A percentile compares a stretch with the other conserved stretches of the same genome.
phyloP scores from a whole-genome alignment of 2,113 vertebrate species.

The Gymnorhina tibicen region DNA sequence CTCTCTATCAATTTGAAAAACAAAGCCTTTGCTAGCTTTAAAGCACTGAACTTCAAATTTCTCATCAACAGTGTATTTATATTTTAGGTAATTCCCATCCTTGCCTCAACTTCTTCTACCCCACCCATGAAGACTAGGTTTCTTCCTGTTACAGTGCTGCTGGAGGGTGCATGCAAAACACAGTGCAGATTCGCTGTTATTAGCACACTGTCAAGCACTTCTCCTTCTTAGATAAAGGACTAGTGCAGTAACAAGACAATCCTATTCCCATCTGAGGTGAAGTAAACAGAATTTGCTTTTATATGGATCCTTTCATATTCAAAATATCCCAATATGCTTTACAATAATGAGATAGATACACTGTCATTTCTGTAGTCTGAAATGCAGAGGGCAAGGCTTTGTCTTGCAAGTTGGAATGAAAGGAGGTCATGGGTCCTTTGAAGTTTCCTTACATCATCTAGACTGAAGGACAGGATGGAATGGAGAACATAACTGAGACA shows the following conservation, averaged over 20 bases:
- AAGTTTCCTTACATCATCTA: slow-evolving; percentile 9
- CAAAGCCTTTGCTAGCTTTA: neutral
- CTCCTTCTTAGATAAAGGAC: neutral
- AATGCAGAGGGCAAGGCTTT: neutral
- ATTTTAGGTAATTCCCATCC: neutral
- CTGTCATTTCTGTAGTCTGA: neutral
- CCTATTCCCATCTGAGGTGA: neutral
- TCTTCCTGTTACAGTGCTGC: neutral
- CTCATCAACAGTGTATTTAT: neutral
- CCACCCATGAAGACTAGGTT: neutral
- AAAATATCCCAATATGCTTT: slow-evolving; percentile 16
- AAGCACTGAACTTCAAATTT: neutral
- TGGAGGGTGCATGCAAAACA: neutral
- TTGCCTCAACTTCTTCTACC: neutral
- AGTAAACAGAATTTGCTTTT: slow-evolving; percentile 5
- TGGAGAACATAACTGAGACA: neutral
- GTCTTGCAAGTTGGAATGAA: neutral
- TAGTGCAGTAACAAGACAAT: neutral
- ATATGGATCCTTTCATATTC: slow-evolving; percentile 20
- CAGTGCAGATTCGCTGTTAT: neutral
- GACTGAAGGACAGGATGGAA: neutral
- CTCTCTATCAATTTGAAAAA: neutral
- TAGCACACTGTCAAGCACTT: neutral
- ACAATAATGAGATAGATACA: slow-evolving; percentile 17
- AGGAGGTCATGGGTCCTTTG: slow-evolving; percentile 7